Base-by-base conservation (phyloP, 2,888 invertebrate genomes). In the Cantharis rufa region DNA sequence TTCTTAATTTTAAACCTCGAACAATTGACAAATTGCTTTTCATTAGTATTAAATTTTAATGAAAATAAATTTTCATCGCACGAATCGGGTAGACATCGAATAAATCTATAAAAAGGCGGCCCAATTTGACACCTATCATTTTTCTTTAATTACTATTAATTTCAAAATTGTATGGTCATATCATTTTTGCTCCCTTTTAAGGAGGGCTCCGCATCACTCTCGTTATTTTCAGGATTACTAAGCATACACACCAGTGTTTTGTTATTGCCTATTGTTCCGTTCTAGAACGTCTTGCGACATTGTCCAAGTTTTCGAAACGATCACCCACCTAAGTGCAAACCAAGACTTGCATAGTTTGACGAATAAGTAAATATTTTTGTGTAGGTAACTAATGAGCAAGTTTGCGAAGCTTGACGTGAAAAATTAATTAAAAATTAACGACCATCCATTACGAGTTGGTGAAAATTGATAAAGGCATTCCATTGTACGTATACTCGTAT, bases 351-450 rank as follows among this genome's bases (percentile, higher is more conserved):
- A 24, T 24, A 24, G 24, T 9, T 24, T 24, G 24, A 24, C 24
- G 24, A 24, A 24, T 24, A 24, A 10, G 27, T 28, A 28, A 28
- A 28, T 28, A 28, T 28, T 28, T 28, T 32, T 32, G 18, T 24
- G 15, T 76, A n/a, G n/a, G n/a, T n/a, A 76, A 79, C 76, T 72
- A 68, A 70, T 62, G 62, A 70, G 64, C 24, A 16, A 18, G 5
- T 48, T 72, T 72, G 64, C 48, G 21, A 48, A 62, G 48, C 48
- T 72, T 61, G 72, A 68, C 72, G 24, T 66, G 28, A 15, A 16
- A 48, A 18, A 62, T 68, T 62, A 66, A 73, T 73, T 73, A 73
- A 69, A 73, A 69, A 73, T 73, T 16, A 27, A 64, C 72, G 28
- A 71, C 66, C 64, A 48, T 66, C 48, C 66, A 63, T 63, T 63